Evolutionary conservation across 2,797 vertebrate species (phyloP).

Genomic region (Chanos chanos): DNA sequence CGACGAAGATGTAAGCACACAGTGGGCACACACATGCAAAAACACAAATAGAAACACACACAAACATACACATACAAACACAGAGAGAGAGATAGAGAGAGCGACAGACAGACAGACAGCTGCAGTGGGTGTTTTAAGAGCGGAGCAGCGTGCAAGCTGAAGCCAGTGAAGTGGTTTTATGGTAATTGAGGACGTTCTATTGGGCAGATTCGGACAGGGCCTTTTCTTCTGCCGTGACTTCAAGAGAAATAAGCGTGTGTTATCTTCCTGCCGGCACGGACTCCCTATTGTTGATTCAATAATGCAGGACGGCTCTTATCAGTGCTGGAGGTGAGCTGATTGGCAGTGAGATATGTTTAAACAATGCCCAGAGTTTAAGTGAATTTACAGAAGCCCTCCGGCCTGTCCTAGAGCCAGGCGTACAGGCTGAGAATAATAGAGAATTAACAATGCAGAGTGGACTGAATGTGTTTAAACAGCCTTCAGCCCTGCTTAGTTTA

Average conservation of each 20-base stretch:
- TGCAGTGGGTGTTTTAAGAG: constrained; percentile 4
- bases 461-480: constrained; percentile 33
- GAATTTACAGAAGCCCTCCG: constrained; percentile 79
- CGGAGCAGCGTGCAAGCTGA: constrained; percentile 10
- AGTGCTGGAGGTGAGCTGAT: constrained; percentile 84
- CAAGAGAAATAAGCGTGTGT: constrained; percentile 83
- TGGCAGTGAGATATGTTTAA: constrained; percentile 81
- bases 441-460: constrained; percentile 30
- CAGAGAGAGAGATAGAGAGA: constrained; percentile 23
- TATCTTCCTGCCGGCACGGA: constrained; percentile 82
- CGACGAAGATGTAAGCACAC: no score
- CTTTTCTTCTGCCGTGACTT: constrained; percentile 66
- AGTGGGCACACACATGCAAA: background rate
- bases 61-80: constrained; percentile 39
- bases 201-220: constrained; percentile 47
- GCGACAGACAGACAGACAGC: background rate
- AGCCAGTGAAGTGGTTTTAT: constrained; percentile 50
- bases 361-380: constrained; percentile 87
- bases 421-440: background rate
- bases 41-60: no score
- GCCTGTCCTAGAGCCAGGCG: constrained; percentile 51
- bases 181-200: constrained; percentile 64
- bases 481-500: no score
- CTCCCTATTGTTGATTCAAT: constrained; percentile 86
- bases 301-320: constrained; percentile 87